These are phyloP conservation scores for Misgurnus anguillicaudatus DNA, from an alignment of 2,113 vertebrate genomes.

Conservation along the genomic window DNA sequence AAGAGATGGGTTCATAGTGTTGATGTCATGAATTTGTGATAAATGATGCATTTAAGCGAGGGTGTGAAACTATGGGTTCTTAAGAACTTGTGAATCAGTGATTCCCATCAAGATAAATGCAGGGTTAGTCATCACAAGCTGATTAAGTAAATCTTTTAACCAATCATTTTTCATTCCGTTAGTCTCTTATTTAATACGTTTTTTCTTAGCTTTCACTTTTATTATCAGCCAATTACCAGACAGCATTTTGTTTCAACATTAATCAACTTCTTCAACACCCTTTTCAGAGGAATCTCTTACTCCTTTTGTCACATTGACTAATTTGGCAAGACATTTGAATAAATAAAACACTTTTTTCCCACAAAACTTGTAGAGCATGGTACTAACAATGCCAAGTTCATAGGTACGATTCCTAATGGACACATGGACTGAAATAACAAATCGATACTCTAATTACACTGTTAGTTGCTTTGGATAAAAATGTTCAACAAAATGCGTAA, in stretches of 20 bases:
- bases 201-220: too few species aligned
- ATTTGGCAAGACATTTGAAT: background rate
- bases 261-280: background rate
- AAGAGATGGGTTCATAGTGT: background rate
- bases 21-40: background rate
- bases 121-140: background rate
- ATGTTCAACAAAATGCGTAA: too few species aligned
- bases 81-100: background rate
- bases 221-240: background rate
- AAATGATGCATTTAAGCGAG: background rate
- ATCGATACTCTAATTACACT: too few species aligned
- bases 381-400: too few species aligned
- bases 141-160: too few species aligned
- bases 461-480: too few species aligned
- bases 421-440: too few species aligned
- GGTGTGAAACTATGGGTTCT: background rate
- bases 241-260: too few species aligned
- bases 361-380: too few species aligned
- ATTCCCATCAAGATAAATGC: background rate
- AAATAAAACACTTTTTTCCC: too few species aligned
- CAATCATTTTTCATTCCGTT: background rate
- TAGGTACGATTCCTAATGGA: too few species aligned
- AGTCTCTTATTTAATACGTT: background rate
- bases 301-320: background rate
- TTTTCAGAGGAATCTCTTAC: background rate